Evolutionary conservation across 2,113 vertebrate species (phyloP).

Genomic region (Accipiter virgatus): DNA sequence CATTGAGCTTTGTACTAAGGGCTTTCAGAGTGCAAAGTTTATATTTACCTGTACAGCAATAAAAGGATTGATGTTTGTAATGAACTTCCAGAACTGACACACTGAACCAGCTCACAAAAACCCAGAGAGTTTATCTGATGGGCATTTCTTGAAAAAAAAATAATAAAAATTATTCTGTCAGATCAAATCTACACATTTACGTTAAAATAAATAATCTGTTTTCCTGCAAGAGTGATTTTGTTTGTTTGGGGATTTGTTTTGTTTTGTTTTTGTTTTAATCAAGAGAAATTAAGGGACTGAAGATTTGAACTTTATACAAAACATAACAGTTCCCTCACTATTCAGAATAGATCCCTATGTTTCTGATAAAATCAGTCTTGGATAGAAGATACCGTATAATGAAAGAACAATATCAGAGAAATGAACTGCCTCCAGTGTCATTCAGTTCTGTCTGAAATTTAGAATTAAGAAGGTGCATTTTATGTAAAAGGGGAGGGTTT

Average conservation of each 20-base stretch:
- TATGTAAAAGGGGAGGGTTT: neutral
- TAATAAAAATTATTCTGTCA: neutral
- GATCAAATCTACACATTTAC: neutral
- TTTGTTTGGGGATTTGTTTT: neutral
- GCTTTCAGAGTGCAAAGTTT: neutral
- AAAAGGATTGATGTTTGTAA: neutral
- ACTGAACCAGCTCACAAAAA: neutral
- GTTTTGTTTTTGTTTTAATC: neutral
- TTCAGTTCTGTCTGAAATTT: neutral
- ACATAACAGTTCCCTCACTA: neutral
- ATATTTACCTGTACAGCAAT: neutral
- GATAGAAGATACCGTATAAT: neutral
- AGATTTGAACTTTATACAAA: neutral
- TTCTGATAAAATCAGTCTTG: neutral
- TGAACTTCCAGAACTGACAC: neutral
- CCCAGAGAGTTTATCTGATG: neutral
- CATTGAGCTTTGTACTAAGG: neutral
- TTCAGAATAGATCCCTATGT: neutral
- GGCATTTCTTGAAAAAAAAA: neutral
- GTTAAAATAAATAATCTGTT: neutral
- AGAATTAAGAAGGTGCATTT: neutral
- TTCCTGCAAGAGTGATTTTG: neutral
- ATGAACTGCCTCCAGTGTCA: neutral
- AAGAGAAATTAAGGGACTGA: neutral
- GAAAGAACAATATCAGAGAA: neutral